Conservation (phyloP, 2,888 invertebrate genomes). For the Plemyria rubiginata region DNA sequence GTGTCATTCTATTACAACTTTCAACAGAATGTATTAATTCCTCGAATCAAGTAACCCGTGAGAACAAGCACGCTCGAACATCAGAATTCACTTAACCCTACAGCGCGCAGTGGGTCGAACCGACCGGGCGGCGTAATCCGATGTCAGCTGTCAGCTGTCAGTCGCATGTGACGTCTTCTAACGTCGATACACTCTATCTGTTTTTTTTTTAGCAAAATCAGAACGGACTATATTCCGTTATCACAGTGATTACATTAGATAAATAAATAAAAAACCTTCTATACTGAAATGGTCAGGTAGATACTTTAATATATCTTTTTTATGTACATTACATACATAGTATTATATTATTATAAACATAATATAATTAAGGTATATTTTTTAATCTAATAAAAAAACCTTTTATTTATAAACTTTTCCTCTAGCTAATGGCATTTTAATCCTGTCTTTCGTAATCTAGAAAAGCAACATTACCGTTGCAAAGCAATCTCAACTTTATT, state of each 20-base stretch:
- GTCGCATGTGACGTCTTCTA: slow-evolving; percentile 15
- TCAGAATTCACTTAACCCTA: slow-evolving; percentile 30
- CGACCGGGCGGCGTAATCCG: slow-evolving; percentile 22
- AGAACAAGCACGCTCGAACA: slow-evolving; percentile 21
- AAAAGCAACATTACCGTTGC: not conserved
- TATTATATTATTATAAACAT: no score
- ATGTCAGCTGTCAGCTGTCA: slow-evolving; percentile 33
- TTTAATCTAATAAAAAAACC: not conserved
- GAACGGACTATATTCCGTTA: no score
- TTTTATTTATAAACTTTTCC: not conserved
- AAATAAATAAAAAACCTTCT: no score
- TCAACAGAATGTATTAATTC: not conserved
- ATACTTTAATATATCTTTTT: no score
- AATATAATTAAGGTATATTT: no score
- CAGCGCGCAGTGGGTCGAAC: slow-evolving; percentile 6
- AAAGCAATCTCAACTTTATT: slow-evolving; percentile 1
- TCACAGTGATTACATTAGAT: no score
- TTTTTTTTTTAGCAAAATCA: no score
- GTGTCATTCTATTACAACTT: not conserved
- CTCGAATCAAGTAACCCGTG: slow-evolving; percentile 18
- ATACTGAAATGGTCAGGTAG: no score
- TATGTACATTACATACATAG: no score
- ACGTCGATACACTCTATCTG: not conserved
- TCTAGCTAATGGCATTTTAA: slow-evolving; percentile 1
- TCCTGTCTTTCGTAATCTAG: slow-evolving; percentile 1